These are phyloP conservation scores for Triplophysa tibetana DNA, from an alignment of 2,113 vertebrate species.

Conservation along the genomic window DNA sequence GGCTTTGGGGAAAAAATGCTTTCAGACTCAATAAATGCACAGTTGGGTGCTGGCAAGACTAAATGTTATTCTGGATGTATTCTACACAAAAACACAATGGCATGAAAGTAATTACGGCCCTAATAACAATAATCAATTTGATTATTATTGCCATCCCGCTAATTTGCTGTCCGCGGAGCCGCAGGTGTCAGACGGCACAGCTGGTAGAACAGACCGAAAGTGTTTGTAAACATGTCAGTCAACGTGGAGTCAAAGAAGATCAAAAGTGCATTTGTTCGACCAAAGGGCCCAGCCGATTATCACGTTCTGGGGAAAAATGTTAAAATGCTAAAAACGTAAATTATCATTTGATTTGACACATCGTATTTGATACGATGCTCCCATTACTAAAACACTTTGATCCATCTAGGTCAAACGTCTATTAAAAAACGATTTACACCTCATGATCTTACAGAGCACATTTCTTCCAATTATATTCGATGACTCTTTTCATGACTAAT, in stretches of 20 bases:
- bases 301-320: not conserved
- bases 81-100: not conserved
- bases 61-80: constrained; percentile 20
- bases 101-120: constrained; percentile 19
- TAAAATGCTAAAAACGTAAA: too few relatives aligned
- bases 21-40: constrained; percentile 25
- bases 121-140: constrained; percentile 54
- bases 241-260: not conserved
- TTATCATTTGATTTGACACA: not conserved
- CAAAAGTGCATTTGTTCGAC: not conserved
- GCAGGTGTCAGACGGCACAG: constrained; percentile 39
- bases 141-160: not conserved
- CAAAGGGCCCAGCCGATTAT: not conserved
- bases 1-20: constrained; percentile 2
- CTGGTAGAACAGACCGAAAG: constrained; percentile 10
- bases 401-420: not conserved
- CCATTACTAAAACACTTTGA: not conserved
- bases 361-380: not conserved
- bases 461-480: constrained; percentile 19
- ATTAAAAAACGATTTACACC: constrained; percentile 8
- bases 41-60: not conserved
- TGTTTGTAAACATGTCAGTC: constrained; percentile 25
- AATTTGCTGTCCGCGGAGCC: constrained; percentile 2
- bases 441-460: not conserved
- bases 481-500: constrained; percentile 19